Conservation (phyloP, 2,797 vertebrate genomes). For the Hydrocynus forskahlii region DNA sequence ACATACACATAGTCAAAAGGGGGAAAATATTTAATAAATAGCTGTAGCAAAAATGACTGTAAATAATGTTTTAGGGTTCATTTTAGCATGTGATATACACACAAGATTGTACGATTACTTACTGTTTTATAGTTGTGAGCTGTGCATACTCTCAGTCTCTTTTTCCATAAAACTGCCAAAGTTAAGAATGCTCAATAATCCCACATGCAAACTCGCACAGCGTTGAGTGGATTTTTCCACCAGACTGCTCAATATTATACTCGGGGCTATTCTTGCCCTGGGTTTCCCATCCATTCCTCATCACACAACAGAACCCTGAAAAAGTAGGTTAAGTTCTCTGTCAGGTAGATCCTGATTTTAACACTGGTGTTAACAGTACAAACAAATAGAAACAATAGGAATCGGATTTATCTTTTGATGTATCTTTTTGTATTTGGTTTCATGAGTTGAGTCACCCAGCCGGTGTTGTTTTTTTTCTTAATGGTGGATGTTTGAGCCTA, state of each 20-base stretch:
- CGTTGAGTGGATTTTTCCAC: no score
- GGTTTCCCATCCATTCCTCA: neutral
- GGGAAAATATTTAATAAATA: constrained; percentile 18
- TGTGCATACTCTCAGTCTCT: neutral
- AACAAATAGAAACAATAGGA: neutral
- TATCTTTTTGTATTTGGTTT: neutral
- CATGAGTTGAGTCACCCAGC: neutral
- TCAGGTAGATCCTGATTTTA: neutral
- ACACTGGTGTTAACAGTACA: neutral
- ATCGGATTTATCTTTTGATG: neutral
- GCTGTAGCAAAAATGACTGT: neutral
- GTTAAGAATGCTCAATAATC: no score
- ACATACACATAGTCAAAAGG: constrained; percentile 33
- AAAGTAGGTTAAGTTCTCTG: neutral
- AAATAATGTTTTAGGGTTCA: constrained; percentile 4
- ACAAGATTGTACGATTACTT: no score
- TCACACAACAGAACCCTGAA: neutral
- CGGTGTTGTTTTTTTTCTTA: neutral
- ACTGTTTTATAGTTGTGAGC: neutral
- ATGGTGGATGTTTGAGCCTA: neutral
- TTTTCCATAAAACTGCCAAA: no score
- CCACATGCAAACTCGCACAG: no score
- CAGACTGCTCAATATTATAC: no score
- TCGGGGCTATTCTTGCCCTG: no score
- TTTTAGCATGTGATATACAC: constrained; percentile 7